Evolutionary conservation across 2,797 vertebrate species (phyloP).

Genomic region (Acomys russatus): DNA sequence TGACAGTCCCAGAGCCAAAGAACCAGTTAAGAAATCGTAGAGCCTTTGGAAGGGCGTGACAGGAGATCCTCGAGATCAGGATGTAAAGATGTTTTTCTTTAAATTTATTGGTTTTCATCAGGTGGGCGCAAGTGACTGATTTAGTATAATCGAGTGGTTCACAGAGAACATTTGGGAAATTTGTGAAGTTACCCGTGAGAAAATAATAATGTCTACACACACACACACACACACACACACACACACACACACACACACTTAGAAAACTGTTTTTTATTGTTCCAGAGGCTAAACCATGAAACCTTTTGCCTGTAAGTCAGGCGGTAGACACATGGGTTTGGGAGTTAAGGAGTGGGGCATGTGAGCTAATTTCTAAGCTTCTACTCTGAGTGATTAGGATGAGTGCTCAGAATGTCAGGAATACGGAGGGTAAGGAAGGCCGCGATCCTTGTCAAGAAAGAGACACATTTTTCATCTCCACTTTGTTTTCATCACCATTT

Average conservation of each 20-base stretch:
- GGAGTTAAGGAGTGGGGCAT: background rate
- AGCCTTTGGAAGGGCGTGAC: background rate
- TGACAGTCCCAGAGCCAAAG: background rate
- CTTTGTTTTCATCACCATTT: background rate
- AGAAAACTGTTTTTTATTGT: conserved; percentile 8
- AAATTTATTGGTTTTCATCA: conserved; percentile 27
- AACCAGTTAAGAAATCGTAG: background rate
- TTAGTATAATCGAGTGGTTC: background rate
- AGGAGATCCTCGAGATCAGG: background rate
- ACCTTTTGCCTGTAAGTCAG: background rate
- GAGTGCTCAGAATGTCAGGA: background rate
- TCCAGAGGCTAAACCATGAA: background rate
- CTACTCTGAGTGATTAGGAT: background rate
- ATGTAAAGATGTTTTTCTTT: background rate
- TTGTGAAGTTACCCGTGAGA: conserved; percentile 18
- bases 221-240: too few relatives aligned
- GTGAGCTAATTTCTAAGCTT: background rate
- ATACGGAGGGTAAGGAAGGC: background rate
- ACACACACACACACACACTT: too few relatives aligned
- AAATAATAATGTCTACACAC: background rate
- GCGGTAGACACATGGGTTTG: background rate
- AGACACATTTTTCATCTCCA: background rate
- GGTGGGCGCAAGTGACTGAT: background rate
- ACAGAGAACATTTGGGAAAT: conserved; percentile 18
- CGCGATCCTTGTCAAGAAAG: background rate